These are phyloP conservation scores for Physella acuta DNA, from an alignment of 1,140 invertebrate genomes.

Conservation along the genomic window DNA sequence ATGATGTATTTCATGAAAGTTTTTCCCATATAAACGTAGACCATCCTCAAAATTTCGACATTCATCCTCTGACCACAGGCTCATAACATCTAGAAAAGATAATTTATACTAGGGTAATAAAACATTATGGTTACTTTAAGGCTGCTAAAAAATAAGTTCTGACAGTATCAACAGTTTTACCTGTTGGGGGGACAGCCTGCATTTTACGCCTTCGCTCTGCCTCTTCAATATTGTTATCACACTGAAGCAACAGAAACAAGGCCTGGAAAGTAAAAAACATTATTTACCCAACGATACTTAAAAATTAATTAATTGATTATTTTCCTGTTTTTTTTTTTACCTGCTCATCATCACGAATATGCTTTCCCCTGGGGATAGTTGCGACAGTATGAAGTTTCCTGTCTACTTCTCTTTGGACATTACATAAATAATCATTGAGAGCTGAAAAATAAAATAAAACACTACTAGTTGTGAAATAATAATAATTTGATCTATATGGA, in stretches of 20 bases:
- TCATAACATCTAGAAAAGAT: slow-evolving; percentile 54
- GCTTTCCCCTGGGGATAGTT: slow-evolving; percentile 73
- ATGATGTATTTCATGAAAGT: slow-evolving; percentile 92
- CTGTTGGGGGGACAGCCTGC: slow-evolving; percentile 71
- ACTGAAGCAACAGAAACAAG: slow-evolving; percentile 86
- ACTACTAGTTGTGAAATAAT: background rate
- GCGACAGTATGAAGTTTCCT: slow-evolving; percentile 55
- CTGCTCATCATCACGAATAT: slow-evolving; percentile 88
- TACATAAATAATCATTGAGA: slow-evolving; percentile 24
- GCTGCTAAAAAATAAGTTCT: background rate
- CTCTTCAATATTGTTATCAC: slow-evolving; percentile 91
- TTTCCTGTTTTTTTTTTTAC: slow-evolving; percentile 47
- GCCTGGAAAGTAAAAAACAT: slow-evolving; percentile 74
- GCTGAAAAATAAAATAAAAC: slow-evolving; percentile 7
- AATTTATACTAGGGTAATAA: background rate
- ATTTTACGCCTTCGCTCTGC: slow-evolving; percentile 78
- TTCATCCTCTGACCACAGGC: slow-evolving; percentile 96
- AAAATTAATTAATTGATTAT: too few relatives aligned
- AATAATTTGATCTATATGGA: background rate
- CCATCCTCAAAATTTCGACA: slow-evolving; percentile 96
- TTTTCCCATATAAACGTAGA: slow-evolving; percentile 88
- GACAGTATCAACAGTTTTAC: slow-evolving; percentile 33
- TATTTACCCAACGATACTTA: too few relatives aligned
- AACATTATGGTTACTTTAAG: background rate
- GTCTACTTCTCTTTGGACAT: slow-evolving; percentile 23